A percentile compares a stretch with the other conserved stretches of the same genome.
These are phyloP conservation scores for Hippocampus guttulatus DNA, from an alignment of 2,113 vertebrate species.

Conservation along the genomic window DNA sequence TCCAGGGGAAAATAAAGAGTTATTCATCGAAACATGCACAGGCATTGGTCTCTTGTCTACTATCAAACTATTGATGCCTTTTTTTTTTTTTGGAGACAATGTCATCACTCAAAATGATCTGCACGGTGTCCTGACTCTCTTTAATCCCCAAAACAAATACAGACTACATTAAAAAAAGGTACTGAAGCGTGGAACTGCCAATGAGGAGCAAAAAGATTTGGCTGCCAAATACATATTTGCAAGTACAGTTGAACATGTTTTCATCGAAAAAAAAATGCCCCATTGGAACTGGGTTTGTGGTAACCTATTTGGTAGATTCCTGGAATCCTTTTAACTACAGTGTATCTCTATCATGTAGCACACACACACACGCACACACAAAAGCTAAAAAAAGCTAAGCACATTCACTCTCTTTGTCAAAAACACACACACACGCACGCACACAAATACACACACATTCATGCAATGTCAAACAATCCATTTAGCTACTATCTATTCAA, in stretches of 20 bases:
- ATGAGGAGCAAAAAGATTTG: too few species aligned
- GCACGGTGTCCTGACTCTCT: not conserved
- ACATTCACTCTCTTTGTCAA: too few species aligned
- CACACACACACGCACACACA: not conserved
- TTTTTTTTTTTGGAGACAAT: not conserved
- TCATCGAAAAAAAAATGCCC: too few species aligned
- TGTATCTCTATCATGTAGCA: constrained; percentile 16
- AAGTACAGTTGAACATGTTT: too few species aligned
- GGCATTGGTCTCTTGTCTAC: not conserved
- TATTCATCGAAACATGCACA: not conserved
- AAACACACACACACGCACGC: not conserved
- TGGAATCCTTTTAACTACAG: not conserved
- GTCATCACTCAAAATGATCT: not conserved
- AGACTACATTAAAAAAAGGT: not conserved
- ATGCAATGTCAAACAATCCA: constrained; percentile 55
- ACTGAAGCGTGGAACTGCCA: too few species aligned
- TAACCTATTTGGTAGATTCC: not conserved
- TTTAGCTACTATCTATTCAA: constrained; percentile 55
- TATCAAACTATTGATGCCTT: not conserved
- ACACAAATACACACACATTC: constrained; percentile 12
- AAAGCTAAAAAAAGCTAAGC: too few species aligned
- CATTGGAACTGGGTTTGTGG: too few species aligned
- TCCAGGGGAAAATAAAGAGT: not conserved
- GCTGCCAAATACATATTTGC: too few species aligned
- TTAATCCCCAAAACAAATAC: not conserved